phyloP scores from a whole-genome alignment of 2,797 vertebrate genomes.

The Myotis pilosus region DNA sequence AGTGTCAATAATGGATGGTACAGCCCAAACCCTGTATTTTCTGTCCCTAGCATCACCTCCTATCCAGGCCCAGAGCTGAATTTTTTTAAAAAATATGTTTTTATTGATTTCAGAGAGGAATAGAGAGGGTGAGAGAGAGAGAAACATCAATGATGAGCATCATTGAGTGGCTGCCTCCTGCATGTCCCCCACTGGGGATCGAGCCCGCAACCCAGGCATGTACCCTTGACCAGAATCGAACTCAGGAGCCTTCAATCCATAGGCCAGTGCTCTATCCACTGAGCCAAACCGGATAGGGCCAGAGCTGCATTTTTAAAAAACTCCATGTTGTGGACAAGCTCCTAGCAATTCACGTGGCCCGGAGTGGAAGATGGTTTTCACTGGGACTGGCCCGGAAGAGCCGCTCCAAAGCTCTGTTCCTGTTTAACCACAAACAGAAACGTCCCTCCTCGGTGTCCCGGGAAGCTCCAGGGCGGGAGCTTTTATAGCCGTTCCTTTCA shows the following conservation, averaged over 20 bases:
- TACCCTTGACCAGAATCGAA: too few species aligned
- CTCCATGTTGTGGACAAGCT: neutral
- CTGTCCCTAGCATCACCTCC: neutral
- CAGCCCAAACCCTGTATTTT: neutral
- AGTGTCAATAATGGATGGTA: neutral
- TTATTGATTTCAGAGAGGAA: too few species aligned
- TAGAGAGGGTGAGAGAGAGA: too few species aligned
- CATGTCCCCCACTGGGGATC: too few species aligned
- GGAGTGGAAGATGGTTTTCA: neutral
- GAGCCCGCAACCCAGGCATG: too few species aligned
- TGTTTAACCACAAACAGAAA: neutral
- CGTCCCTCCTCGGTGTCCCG: neutral
- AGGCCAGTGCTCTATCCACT: too few species aligned
- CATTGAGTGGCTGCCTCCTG: too few species aligned
- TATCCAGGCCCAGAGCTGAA: neutral
- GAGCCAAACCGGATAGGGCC: too few species aligned
- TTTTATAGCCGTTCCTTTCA: slow-evolving; percentile 33
- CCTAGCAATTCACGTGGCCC: neutral
- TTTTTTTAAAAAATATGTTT: too few species aligned
- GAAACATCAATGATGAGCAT: too few species aligned
- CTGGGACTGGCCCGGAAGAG: neutral
- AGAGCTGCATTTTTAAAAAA: neutral
- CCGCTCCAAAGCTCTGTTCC: neutral
- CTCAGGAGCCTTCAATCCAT: too few species aligned
- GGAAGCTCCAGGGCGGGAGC: neutral